phyloP scores from a whole-genome alignment of 1,140 invertebrate species.

The Rhagoletis zephyria region DNA sequence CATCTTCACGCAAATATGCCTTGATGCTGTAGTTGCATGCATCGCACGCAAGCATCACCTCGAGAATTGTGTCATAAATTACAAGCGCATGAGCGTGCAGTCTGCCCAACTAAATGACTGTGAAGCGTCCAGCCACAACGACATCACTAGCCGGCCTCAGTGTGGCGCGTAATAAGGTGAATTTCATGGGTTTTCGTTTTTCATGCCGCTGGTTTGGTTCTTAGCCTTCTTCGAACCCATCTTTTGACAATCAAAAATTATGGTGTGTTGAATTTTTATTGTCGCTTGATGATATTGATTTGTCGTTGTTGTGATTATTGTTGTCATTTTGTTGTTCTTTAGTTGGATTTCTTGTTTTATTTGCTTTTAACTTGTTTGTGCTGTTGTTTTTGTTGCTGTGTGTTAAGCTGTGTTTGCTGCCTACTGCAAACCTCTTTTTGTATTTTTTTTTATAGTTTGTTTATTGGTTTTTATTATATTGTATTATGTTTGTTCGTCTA shows the following conservation, averaged over 20 bases:
- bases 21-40: background rate
- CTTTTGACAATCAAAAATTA: constrained; percentile 53
- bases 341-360: background rate
- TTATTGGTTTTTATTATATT: constrained; percentile 52
- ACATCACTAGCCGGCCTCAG: background rate
- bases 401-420: background rate
- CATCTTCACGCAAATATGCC: background rate
- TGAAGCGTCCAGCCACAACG: background rate
- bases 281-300: constrained; percentile 53
- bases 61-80: constrained; percentile 38
- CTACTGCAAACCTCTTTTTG: background rate
- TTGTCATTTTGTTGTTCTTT: constrained; percentile 49
- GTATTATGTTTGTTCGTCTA: constrained; percentile 28
- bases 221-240: constrained; percentile 31
- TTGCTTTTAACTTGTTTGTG: constrained; percentile 19
- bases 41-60: constrained; percentile 10
- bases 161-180: constrained; percentile 35
- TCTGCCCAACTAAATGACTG: constrained; percentile 5
- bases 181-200: constrained; percentile 23
- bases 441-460: constrained; percentile 29
- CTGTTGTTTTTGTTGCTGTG: constrained; percentile 1
- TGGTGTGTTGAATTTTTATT: constrained; percentile 54
- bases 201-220: background rate
- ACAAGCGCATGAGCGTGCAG: constrained; percentile 1
- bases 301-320: constrained; percentile 51